A percentile compares a stretch with the other conserved stretches of the same genome.
These are phyloP conservation scores for Drosophila quadrilineata DNA, from an alignment of 1,140 invertebrate species.

Conservation along the genomic window DNA sequence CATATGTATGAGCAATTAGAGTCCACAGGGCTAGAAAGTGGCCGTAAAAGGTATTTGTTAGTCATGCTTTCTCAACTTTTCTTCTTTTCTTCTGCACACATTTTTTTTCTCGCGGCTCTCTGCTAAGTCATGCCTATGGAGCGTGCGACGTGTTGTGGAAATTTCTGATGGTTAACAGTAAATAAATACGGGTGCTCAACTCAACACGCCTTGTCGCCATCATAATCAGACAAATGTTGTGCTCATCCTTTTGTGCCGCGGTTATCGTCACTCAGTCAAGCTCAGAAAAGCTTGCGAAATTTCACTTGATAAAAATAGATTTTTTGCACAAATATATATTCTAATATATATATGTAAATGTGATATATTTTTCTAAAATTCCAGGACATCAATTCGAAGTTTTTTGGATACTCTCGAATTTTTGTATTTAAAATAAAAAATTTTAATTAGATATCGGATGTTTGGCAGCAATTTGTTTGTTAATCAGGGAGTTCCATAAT, in stretches of 20 bases:
- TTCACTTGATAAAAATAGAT: background rate
- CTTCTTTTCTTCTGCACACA: too few species aligned
- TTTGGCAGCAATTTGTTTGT: too few species aligned
- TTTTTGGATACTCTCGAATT: too few species aligned
- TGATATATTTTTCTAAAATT: too few species aligned
- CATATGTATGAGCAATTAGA: too few species aligned
- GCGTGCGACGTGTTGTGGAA: constrained; percentile 45
- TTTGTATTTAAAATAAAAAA: too few species aligned
- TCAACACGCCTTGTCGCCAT: constrained; percentile 42
- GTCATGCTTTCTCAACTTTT: too few species aligned
- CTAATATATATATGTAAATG: background rate
- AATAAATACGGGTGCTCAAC: constrained; percentile 51
- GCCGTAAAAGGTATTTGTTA: too few species aligned
- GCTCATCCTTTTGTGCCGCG: constrained; percentile 10
- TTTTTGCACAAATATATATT: background rate
- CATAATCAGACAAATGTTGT: constrained; percentile 30
- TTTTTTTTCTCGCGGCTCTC: constrained; percentile 21
- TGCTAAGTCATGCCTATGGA: constrained; percentile 63
- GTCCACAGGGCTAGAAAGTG: too few species aligned
- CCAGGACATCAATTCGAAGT: too few species aligned
- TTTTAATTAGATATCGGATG: too few species aligned
- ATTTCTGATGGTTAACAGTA: constrained; percentile 61
- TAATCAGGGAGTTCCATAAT: too few species aligned
- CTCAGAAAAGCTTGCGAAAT: constrained; percentile 45
- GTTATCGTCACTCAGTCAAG: constrained; percentile 36